A percentile compares a stretch with the other conserved stretches of the same genome.
Conservation (phyloP, 2,797 vertebrate species). For the Amblyopsis hoosieri region DNA sequence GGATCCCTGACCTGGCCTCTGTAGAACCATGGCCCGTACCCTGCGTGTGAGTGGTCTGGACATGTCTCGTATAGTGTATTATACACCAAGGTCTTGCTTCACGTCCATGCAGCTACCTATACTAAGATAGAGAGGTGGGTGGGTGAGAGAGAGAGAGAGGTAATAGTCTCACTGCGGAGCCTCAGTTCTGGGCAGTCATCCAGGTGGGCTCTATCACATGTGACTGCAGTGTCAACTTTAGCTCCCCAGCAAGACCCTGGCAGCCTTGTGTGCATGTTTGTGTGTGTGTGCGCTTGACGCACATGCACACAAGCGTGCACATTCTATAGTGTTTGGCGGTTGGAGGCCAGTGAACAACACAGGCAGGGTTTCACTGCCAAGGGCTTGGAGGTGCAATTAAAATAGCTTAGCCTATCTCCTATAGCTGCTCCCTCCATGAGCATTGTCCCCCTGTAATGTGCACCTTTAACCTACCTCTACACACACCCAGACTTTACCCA, state of each 20-base stretch:
- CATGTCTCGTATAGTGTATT: too few species aligned
- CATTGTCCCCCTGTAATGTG: neutral
- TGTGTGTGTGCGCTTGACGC: constrained; percentile 11
- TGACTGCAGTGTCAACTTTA: constrained; percentile 66
- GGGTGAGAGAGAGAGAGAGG: constrained; percentile 1
- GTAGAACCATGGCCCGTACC: too few species aligned
- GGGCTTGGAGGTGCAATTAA: constrained; percentile 28
- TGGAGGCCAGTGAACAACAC: constrained; percentile 39
- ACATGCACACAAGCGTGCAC: constrained; percentile 1
- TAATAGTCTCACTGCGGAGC: constrained; percentile 43
- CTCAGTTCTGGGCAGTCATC: constrained; percentile 58
- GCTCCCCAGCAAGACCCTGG: constrained; percentile 58
- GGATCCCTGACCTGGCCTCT: too few species aligned
- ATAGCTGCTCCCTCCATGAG: neutral
- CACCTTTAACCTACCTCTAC: neutral
- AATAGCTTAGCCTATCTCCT: constrained; percentile 23
- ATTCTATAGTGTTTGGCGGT: constrained; percentile 16
- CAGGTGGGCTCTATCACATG: constrained; percentile 63
- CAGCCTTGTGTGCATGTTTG: constrained; percentile 7
- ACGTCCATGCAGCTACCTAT: constrained; percentile 42
- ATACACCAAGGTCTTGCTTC: neutral
- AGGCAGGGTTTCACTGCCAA: constrained; percentile 32
- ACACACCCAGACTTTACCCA: too few species aligned
- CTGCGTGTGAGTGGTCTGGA: too few species aligned
- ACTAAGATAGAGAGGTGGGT: constrained; percentile 33